Percentiles rank a stretch among this genome's conserved stretches.
These are phyloP conservation scores for Hestina assimilis DNA, from an alignment of 1,140 invertebrate genomes.

Conservation along the genomic window DNA sequence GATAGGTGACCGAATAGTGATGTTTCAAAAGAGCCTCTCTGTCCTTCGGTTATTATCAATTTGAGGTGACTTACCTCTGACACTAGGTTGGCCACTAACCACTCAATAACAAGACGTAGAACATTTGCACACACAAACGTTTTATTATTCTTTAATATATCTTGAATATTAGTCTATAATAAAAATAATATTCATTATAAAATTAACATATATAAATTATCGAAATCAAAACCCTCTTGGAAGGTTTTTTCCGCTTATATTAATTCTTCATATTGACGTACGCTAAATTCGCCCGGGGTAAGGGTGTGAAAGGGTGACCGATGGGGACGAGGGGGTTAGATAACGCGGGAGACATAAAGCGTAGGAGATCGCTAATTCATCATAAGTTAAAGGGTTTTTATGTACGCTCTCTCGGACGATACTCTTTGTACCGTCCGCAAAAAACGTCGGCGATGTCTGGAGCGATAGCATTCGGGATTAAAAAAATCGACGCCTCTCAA, in stretches of 20 bases:
- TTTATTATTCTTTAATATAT: too few relatives aligned
- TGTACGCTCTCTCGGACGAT: conserved; percentile 55
- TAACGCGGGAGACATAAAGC: conserved; percentile 74
- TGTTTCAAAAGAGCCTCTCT: too few relatives aligned
- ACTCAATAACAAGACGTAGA: too few relatives aligned
- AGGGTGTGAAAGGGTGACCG: conserved; percentile 34
- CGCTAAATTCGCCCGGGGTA: conserved; percentile 32
- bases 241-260: conserved; percentile 65
- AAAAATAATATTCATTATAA: too few relatives aligned
- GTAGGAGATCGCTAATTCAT: conserved; percentile 78
- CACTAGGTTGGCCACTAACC: too few relatives aligned
- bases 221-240: conserved; percentile 1
- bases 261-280: conserved; percentile 74
- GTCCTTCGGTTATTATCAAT: too few relatives aligned
- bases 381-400: conserved; percentile 79
- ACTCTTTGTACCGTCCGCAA: conserved; percentile 63
- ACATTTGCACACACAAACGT: too few relatives aligned
- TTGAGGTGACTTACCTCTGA: too few relatives aligned
- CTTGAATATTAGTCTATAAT: not conserved
- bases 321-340: conserved; percentile 43
- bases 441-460: conserved; percentile 60
- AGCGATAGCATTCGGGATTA: conserved; percentile 47
- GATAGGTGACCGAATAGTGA: too few relatives aligned
- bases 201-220: too few relatives aligned
- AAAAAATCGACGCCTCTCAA: conserved; percentile 57